Conservation (phyloP, 2,888 invertebrate genomes). For the Pristionchus entomophagus region DNA sequence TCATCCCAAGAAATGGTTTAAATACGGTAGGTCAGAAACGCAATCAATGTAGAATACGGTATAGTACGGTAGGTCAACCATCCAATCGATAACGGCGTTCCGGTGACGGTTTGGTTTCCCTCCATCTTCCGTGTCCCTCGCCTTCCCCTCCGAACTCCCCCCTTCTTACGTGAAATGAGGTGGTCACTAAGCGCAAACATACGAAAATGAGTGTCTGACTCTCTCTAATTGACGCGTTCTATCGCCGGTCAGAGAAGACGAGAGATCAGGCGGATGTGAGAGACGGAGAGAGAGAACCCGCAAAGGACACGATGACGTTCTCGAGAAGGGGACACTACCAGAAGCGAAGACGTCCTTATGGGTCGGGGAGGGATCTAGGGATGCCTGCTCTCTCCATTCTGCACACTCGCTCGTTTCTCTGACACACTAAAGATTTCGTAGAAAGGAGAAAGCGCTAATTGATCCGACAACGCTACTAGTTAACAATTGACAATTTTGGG, state of each 20-base stretch:
- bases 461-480: no score
- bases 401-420: no score
- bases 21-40: no score
- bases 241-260: neutral
- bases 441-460: no score
- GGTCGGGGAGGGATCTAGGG: neutral
- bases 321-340: neutral
- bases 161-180: constrained; percentile 30
- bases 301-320: constrained; percentile 20
- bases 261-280: neutral
- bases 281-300: neutral
- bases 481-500: no score
- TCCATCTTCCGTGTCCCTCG: neutral
- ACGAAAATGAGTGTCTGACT: constrained; percentile 5
- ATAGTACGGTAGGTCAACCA: neutral
- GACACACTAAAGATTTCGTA: no score
- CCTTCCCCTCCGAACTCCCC: constrained; percentile 18
- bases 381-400: no score
- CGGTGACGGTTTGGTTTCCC: neutral
- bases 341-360: neutral
- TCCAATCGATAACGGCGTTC: neutral
- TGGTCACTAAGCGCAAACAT: constrained; percentile 40
- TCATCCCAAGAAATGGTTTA: no score
- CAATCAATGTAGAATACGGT: no score
- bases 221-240: neutral